A percentile compares a stretch with the other conserved stretches of the same genome.
Conservation (phyloP, 2,113 vertebrate species). For the Taurulus bubalis region DNA sequence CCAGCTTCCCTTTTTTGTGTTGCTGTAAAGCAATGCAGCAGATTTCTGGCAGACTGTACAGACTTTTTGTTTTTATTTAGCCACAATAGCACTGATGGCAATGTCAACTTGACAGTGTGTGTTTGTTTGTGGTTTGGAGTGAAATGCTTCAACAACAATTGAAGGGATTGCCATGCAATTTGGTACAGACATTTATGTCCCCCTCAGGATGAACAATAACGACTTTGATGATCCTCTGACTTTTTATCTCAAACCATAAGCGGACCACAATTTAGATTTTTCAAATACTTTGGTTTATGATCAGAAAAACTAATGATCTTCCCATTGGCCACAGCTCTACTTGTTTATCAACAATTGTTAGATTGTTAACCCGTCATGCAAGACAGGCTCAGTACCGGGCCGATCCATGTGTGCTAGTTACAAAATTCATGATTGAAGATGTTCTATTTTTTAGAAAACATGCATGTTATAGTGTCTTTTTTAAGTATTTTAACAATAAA, state of each 20-base stretch:
- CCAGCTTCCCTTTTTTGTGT: background rate
- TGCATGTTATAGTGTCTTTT: background rate
- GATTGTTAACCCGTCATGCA: background rate
- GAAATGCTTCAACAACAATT: constrained; percentile 5
- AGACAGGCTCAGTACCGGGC: too few species aligned
- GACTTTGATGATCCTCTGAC: background rate
- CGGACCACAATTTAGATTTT: background rate
- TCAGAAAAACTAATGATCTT: background rate
- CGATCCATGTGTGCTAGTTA: too few species aligned
- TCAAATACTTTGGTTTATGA: background rate
- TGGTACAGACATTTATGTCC: background rate
- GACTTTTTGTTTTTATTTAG: background rate
- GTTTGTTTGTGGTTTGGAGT: background rate
- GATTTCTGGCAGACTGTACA: background rate
- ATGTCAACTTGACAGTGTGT: background rate
- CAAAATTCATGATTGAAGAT: background rate
- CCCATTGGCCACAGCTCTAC: background rate
- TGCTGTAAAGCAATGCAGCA: background rate
- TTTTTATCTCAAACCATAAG: background rate
- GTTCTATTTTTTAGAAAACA: background rate
- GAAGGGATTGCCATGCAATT: background rate
- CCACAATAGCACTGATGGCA: background rate
- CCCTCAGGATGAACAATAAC: background rate
- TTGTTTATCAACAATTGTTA: background rate
- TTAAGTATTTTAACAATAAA: background rate